Percentiles rank a stretch among this genome's conserved stretches.
These are phyloP conservation scores for Oreochromis aureus DNA, from an alignment of 2,113 vertebrate species.

Conservation along the genomic window DNA sequence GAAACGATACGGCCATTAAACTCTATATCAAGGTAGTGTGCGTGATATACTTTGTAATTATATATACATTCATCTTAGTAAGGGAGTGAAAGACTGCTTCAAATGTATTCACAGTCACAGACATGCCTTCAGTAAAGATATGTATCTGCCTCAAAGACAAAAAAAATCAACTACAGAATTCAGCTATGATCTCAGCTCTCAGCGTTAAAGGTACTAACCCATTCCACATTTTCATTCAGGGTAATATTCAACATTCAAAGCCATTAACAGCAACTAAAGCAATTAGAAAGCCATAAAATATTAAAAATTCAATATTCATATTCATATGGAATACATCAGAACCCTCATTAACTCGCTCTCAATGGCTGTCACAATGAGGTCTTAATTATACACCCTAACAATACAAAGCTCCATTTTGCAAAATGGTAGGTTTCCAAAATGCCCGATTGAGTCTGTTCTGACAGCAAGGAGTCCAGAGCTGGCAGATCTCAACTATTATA, in stretches of 20 bases:
- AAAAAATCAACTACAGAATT: slow-evolving; percentile 1
- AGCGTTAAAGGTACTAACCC: slow-evolving; percentile 17
- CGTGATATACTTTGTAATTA: slow-evolving; percentile 70
- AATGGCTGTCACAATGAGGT: slow-evolving; percentile 62
- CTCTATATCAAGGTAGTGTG: slow-evolving; percentile 64
- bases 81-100: slow-evolving; percentile 38
- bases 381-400: slow-evolving; percentile 69
- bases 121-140: slow-evolving; percentile 40
- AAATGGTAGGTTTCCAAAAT: slow-evolving; percentile 56
- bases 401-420: slow-evolving; percentile 63
- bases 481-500: slow-evolving; percentile 22
- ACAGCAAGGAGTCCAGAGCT: slow-evolving; percentile 9
- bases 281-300: slow-evolving; percentile 71
- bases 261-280: slow-evolving; percentile 57
- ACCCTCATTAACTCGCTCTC: slow-evolving; percentile 65
- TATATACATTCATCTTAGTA: slow-evolving; percentile 65
- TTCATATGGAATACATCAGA: slow-evolving; percentile 67
- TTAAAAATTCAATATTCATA: slow-evolving; percentile 70
- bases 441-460: slow-evolving; percentile 27
- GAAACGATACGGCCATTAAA: slow-evolving; percentile 66
- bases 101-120: slow-evolving; percentile 61
- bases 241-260: slow-evolving; percentile 51
- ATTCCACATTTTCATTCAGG: slow-evolving; percentile 23
- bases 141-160: slow-evolving; percentile 39
- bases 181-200: slow-evolving; percentile 8